Base-by-base conservation (phyloP, 2,888 invertebrate genomes). In the Iselma pallidipennis region DNA sequence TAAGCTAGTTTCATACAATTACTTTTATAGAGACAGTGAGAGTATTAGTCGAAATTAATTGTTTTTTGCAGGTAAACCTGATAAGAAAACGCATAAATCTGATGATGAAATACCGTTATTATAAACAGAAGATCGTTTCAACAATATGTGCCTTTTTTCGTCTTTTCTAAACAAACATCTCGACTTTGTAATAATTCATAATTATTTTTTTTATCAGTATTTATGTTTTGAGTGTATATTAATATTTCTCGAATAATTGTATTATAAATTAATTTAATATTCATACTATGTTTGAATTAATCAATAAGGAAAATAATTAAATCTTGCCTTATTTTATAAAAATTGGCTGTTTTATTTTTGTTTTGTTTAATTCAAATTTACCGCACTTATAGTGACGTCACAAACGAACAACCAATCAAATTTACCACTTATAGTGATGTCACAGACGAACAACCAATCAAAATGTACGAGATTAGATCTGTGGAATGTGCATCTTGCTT, bases 81-180 rank as follows among this genome's bases (percentile, higher is more conserved):
- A 67, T 59, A 71, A 70, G 67, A 67, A 66, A 67, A 59, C 55
- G 4, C 51, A 53, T 48, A 49, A 50, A 55, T 69, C 67, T 28
- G 70, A 70, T 48, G 71, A 69, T 60, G 71, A 71, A 57, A 55
- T 60, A 37, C 71, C 70, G 62, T 65, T 71, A 52, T 59, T 71
- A 58, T 60, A 67, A n/a, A 29, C 57, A n/a, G 59, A 63, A 45
- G 63, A 60, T 54, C 33, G n/a, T 63, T 5, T 21, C 5, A 4
- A 45, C 21, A 4, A 0, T n/a, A 31, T 29, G 45, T 45, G 45
- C 45, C 45, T 23, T 23, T 45, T 45, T 42, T 21, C 21, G 7
- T 2, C 10, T 21, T 19, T 37, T 6, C 14, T 16, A 37, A 37
- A 37, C 37, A 37, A 29, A 29, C 10, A 28, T 23, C 21, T 45